phyloP scores from a whole-genome alignment of 2,797 vertebrate genomes.

The Sebastes diploproa region DNA sequence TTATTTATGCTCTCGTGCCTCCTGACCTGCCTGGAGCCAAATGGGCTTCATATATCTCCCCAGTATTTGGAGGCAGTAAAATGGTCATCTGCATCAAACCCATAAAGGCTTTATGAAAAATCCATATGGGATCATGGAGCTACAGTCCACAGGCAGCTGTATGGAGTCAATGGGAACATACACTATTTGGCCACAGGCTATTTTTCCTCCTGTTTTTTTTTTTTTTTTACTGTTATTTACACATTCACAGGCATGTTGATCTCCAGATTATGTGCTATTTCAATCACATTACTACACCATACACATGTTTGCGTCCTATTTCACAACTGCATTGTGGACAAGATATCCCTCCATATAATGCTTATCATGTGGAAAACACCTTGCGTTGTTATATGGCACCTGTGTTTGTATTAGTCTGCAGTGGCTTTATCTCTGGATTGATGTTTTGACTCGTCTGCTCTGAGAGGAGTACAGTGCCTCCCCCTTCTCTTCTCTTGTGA shows the following conservation, averaged over 20 bases:
- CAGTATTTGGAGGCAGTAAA: constrained; percentile 58
- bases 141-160: constrained; percentile 14
- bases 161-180: constrained; percentile 16
- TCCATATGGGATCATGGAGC: constrained; percentile 45
- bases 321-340: constrained; percentile 1
- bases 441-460: constrained; percentile 27
- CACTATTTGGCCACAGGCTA: constrained; percentile 12
- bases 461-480: constrained; percentile 1
- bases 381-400: constrained; percentile 19
- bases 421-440: constrained; percentile 39
- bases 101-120: constrained; percentile 64
- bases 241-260: constrained; percentile 8
- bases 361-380: constrained; percentile 19
- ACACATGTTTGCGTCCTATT: background rate
- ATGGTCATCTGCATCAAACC: constrained; percentile 66
- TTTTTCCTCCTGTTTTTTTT: constrained; percentile 12
- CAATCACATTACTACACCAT: background rate
- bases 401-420: constrained; percentile 15
- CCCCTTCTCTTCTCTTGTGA: constrained; percentile 5
- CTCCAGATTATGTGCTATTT: background rate
- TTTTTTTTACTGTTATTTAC: constrained; percentile 8
- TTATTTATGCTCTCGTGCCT: constrained; percentile 70
- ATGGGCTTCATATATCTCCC: constrained; percentile 59
- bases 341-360: constrained; percentile 2
- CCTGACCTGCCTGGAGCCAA: constrained; percentile 64